These are phyloP conservation scores for Sceloporus tristichus DNA, from an alignment of 2,113 vertebrate species.

Conservation along the genomic window DNA sequence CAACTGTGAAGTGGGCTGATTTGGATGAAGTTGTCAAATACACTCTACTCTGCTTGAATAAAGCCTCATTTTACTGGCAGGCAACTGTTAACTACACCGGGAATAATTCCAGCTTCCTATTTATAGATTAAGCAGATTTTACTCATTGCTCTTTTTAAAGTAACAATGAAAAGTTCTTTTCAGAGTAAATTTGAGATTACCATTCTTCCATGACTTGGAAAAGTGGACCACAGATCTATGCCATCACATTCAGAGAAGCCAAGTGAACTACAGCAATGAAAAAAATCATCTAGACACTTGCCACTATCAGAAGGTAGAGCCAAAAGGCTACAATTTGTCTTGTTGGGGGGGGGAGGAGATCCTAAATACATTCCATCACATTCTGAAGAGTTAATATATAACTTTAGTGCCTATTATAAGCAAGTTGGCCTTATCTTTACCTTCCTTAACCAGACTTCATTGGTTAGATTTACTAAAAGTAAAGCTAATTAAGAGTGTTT, in stretches of 20 bases:
- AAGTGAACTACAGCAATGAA: not conserved
- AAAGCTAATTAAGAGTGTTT: not conserved
- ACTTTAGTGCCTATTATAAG: not conserved
- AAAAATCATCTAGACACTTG: not conserved
- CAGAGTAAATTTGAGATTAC: not conserved
- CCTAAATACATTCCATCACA: not conserved
- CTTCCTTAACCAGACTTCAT: not conserved
- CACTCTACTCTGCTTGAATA: not conserved
- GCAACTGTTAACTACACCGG: not conserved
- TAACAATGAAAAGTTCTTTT: not conserved
- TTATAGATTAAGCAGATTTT: not conserved
- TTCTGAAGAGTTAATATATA: not conserved
- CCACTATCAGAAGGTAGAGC: too few relatives aligned
- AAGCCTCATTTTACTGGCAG: not conserved
- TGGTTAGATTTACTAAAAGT: not conserved
- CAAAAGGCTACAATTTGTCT: too few relatives aligned
- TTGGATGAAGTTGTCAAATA: not conserved
- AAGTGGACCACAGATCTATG: not conserved
- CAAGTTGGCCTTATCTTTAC: not conserved
- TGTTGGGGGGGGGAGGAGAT: not conserved
- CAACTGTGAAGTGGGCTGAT: not conserved
- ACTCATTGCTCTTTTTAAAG: not conserved
- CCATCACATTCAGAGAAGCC: not conserved
- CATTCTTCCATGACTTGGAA: not conserved
- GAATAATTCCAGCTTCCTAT: not conserved